Evolutionary conservation across 2,888 invertebrate genomes (phyloP), one percentile per base, ranked within the genome.

Genomic region (Agonopterix alstromeriana): DNA sequence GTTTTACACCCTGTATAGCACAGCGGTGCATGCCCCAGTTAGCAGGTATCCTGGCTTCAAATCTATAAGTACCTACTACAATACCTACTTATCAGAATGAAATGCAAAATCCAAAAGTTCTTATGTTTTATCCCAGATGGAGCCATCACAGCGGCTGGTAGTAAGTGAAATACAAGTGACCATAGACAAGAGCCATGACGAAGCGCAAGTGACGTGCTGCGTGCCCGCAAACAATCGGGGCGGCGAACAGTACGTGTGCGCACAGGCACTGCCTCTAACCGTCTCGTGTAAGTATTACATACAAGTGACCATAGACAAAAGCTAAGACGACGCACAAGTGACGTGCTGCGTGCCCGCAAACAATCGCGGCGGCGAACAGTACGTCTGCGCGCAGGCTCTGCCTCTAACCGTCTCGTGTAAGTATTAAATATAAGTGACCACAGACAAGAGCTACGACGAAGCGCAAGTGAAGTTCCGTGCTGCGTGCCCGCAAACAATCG

Each of bases 141-240:
- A 83, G 53, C 57, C 73, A 7, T 72, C 82, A 1, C 85, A 84
- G 54, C 70, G 81, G 27, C 65, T 85, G 51, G 65, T 85, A 42
- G 73, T 77, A 35, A 82, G 81, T 55, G 80, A 81, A 53, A 66
- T 85, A 8, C 64, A 73, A 53, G 55, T 86, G 53, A 61, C 54
- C 11, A 60, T 81, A 46, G 62, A 61, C 11, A 65, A 69, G 17
- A 70, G 73, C 52, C 63, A 73, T 59, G 85, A 87, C 65, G 88
- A 86, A 65, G 63, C 80, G 8, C 67, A 58, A 7, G 57, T 86
- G 12, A 79, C 83, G n/a, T 88, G 88, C 57, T 88, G 87, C 58
- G 81, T 73, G 55, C 77, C 76, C 38, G 67, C 73, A 11, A 64
- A 80, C 56, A 54, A 53, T 1, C 74, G 77, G 17, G 65, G 54